phyloP scores from a whole-genome alignment of 2,888 invertebrate species.

The Abrostola triplasia region DNA sequence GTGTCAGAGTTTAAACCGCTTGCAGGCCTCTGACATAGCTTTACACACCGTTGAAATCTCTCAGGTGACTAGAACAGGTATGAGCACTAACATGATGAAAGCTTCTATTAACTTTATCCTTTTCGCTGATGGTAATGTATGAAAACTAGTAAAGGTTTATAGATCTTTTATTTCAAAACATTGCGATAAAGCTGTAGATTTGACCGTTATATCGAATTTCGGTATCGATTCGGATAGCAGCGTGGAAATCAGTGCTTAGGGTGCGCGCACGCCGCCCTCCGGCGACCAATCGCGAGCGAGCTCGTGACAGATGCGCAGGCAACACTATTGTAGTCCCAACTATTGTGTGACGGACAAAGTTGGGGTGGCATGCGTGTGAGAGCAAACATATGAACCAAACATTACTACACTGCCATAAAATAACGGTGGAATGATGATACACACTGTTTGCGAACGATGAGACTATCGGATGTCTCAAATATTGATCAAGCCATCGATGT shows the following conservation, averaged over 20 bases:
- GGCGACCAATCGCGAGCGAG: slow-evolving; percentile 66
- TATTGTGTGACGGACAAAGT: slow-evolving; percentile 73
- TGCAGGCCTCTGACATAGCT: too few species aligned
- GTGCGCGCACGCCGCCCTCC: slow-evolving; percentile 68
- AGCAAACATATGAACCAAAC: slow-evolving; percentile 75
- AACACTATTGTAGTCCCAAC: slow-evolving; percentile 73
- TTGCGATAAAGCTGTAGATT: slow-evolving; percentile 59
- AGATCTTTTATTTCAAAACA: slow-evolving; percentile 41
- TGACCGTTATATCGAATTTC: slow-evolving; percentile 79
- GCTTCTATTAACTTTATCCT: too few species aligned
- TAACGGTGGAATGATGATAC: slow-evolving; percentile 63
- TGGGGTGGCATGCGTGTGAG: slow-evolving; percentile 78
- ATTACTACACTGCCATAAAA: slow-evolving; percentile 67
- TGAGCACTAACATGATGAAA: too few species aligned
- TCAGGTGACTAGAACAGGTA: too few species aligned
- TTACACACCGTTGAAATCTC: too few species aligned
- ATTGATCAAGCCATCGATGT: too few species aligned
- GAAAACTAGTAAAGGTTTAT: too few species aligned
- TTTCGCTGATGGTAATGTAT: too few species aligned
- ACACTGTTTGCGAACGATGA: slow-evolving; percentile 42
- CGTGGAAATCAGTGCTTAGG: slow-evolving; percentile 82
- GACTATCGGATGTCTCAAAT: slow-evolving; percentile 18
- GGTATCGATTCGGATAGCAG: slow-evolving; percentile 79
- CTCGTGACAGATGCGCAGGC: slow-evolving; percentile 82
- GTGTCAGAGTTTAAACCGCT: too few species aligned